Evolutionary conservation across 2,797 vertebrate genomes (phyloP), one percentile per base, ranked within the genome.

Genomic region (Podargus strigoides): DNA sequence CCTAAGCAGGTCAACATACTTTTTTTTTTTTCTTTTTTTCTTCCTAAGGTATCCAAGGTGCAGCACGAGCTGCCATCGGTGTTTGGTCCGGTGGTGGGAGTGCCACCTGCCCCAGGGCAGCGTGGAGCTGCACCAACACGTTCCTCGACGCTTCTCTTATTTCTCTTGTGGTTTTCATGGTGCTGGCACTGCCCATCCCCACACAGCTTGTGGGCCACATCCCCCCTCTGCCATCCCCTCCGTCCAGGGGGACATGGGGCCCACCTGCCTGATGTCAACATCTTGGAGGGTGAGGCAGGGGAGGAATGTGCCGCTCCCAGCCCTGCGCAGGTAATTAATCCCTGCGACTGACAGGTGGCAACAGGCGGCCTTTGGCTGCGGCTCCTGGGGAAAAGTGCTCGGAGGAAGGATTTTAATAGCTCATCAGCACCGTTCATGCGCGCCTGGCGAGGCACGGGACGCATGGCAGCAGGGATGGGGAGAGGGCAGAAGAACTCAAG

Each of bases 291-390:
- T 37, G 98, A 96, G 97, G 97, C 97, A 58, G 60, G 78, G 93
- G 95, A 97, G 97, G 98, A 98, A 98, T 98, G 98, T 55, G 98
- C 97, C 97, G 93, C 98, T 97, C 98, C 98, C 98, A 97, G 96
- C 97, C 93, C 94, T 84, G 76, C 94, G 93, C 98, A 98, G 97
- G 97, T 98, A 97, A 98, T 98, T 98, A 98, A 98, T 98, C 98
- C 98, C 97, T 17, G 41, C 95, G 86, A 98, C 97, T 98, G 98
- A 98, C 98, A 98, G 98, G 98, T 98, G 98, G 98, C 98, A 98
- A 98, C 98, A 98, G 98, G 98, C 98, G 97, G 97, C 97, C 97
- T 90, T 97, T 97, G 97, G 97, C 97, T 97, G 96, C 87, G 93
- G 96, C 96, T 92, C 81, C 94, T n/a, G 93, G 67, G 73, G 93